These are phyloP conservation scores for Rhipidura dahli DNA, from an alignment of 2,113 vertebrate genomes.

Conservation along the genomic window DNA sequence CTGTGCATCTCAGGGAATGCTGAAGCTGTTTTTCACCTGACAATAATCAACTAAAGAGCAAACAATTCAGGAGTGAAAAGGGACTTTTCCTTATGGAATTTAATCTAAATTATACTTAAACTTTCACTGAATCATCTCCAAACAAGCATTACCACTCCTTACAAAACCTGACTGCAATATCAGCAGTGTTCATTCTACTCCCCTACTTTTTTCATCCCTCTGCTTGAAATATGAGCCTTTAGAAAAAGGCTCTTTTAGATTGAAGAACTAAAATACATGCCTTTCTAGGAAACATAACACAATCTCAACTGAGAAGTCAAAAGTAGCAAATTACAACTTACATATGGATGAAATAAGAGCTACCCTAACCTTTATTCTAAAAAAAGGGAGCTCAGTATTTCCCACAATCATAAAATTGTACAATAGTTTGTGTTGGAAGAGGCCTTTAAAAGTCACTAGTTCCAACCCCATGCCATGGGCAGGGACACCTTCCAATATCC, in stretches of 20 bases:
- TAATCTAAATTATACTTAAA: neutral
- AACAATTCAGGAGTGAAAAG: neutral
- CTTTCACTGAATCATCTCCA: neutral
- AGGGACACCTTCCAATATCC: neutral
- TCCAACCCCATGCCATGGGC: neutral
- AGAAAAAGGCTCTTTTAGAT: neutral
- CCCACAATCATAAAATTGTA: neutral
- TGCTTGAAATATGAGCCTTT: neutral
- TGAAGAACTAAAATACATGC: neutral
- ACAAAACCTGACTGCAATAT: rapidly evolving
- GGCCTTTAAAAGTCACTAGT: neutral
- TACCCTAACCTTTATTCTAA: neutral
- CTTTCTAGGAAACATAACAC: neutral
- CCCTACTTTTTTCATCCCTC: neutral
- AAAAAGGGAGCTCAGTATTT: neutral
- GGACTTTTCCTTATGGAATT: neutral
- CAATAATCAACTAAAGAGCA: neutral
- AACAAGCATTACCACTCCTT: neutral
- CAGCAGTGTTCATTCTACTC: neutral
- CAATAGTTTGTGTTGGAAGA: neutral
- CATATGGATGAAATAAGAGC: neutral
- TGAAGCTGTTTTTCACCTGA: neutral
- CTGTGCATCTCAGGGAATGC: neutral
- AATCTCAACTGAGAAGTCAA: neutral
- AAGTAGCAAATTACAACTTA: neutral